A percentile compares a stretch with the other conserved stretches of the same genome.
Evolutionary conservation across 2,888 invertebrate species (phyloP).

Genomic region (Trilocha varians): DNA sequence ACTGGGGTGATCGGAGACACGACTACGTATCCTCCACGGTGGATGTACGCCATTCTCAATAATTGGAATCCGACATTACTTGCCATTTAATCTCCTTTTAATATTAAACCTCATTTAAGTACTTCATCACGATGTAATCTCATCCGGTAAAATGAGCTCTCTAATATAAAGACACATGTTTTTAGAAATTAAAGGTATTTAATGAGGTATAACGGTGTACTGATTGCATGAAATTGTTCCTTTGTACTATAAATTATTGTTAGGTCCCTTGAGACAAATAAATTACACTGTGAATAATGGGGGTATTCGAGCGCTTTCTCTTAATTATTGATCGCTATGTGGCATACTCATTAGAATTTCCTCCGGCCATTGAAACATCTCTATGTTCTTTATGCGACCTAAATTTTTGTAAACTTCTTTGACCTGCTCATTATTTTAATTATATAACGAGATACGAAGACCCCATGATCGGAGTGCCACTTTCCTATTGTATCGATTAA

Average conservation of each 20-base stretch:
- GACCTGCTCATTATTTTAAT: conserved; percentile 5
- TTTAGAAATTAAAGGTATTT: not conserved
- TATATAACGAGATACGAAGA: not conserved
- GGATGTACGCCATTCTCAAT: conserved; percentile 24
- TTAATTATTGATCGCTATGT: conserved; percentile 26
- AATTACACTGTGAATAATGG: not conserved
- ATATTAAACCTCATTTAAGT: no score
- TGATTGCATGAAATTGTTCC: not conserved
- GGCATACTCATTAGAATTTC: conserved; percentile 49
- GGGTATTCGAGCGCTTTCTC: conserved; percentile 35
- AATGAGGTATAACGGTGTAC: not conserved
- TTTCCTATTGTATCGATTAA: not conserved
- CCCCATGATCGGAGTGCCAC: not conserved
- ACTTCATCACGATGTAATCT: no score
- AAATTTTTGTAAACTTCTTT: conserved; percentile 36
- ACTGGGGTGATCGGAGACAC: conserved; percentile 46
- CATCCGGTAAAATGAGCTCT: no score
- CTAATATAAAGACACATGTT: not conserved
- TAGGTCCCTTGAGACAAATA: not conserved
- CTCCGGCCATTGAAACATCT: conserved; percentile 33
- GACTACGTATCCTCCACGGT: conserved; percentile 29
- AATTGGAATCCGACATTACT: conserved; percentile 45
- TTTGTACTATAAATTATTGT: not conserved
- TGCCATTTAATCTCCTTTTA: not conserved
- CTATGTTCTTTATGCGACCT: conserved; percentile 35